Percentiles rank a stretch among this genome's conserved stretches.
phyloP scores from a whole-genome alignment of 2,888 invertebrate genomes.

The Muschampia plurimacula region DNA sequence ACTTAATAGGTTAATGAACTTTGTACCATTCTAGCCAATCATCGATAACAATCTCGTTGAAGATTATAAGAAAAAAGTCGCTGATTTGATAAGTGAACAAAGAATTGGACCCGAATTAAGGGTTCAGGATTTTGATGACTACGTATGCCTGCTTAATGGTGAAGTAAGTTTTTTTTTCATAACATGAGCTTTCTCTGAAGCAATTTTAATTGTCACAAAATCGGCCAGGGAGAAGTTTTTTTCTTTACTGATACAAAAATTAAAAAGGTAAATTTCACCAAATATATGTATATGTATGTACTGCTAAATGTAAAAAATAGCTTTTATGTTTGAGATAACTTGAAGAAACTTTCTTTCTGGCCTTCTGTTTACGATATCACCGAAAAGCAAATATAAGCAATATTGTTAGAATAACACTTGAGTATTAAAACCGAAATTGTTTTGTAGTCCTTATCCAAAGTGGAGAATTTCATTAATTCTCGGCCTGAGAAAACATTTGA shows the following conservation, averaged over 20 bases:
- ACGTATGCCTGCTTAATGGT: conserved; percentile 91
- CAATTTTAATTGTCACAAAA: no score
- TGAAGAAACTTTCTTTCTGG: not conserved
- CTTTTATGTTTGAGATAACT: no score
- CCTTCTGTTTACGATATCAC: not conserved
- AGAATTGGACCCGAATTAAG: conserved; percentile 90
- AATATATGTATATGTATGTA: no score
- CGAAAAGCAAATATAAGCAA: not conserved
- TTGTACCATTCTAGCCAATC: conserved; percentile 86
- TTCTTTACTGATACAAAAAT: no score
- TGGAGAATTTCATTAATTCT: conserved; percentile 89
- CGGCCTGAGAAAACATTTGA: conserved; percentile 87
- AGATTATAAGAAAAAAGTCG: conserved; percentile 86
- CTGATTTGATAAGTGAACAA: conserved; percentile 88
- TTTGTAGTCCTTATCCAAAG: conserved; percentile 84
- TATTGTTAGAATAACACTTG: conserved; percentile 6
- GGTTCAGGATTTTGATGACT: conserved; percentile 92
- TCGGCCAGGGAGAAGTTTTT: not conserved
- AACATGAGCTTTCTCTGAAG: not conserved
- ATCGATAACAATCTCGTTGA: conserved; percentile 90
- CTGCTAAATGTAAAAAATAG: no score
- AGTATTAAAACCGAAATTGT: conserved; percentile 30
- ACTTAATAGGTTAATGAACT: conserved; percentile 2
- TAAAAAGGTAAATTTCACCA: no score
- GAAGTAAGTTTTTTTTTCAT: conserved; percentile 65